Evolutionary conservation across 2,797 vertebrate genomes (phyloP).

Genomic region (Chaetodon trifasciatus): DNA sequence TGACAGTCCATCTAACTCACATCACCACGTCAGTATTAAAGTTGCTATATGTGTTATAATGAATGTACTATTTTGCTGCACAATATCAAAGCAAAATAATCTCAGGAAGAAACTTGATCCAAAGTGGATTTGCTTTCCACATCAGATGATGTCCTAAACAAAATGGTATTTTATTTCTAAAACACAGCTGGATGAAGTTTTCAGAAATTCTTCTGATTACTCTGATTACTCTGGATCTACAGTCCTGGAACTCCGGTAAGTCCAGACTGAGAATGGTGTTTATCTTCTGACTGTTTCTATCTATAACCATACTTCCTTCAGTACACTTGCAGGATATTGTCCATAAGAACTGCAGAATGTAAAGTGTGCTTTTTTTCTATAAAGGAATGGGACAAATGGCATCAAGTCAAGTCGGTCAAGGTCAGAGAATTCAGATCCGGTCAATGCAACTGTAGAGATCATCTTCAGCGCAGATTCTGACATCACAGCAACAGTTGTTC

Average conservation of each 20-base stretch:
- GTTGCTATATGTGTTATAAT: too few relatives aligned
- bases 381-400: rapidly evolving
- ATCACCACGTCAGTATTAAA: too few relatives aligned
- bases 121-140: not conserved
- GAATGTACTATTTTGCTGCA: too few relatives aligned
- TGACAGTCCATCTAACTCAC: too few relatives aligned
- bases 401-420: not conserved
- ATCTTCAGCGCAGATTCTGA: not conserved
- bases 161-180: not conserved
- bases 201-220: rapidly evolving
- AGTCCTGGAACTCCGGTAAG: conserved; percentile 57
- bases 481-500: rapidly evolving
- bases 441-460: conserved; percentile 59
- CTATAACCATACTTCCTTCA: not conserved
- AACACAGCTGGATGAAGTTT: rapidly evolving
- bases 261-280: not conserved
- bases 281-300: not conserved
- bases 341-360: too few relatives aligned
- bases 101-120: not conserved
- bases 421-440: rapidly evolving
- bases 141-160: too few relatives aligned
- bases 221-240: not conserved
- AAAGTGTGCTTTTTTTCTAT: conserved; percentile 3
- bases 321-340: not conserved
- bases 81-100: not conserved